Conservation (phyloP, 1,140 invertebrate species). For the Ylistrum balloti region DNA sequence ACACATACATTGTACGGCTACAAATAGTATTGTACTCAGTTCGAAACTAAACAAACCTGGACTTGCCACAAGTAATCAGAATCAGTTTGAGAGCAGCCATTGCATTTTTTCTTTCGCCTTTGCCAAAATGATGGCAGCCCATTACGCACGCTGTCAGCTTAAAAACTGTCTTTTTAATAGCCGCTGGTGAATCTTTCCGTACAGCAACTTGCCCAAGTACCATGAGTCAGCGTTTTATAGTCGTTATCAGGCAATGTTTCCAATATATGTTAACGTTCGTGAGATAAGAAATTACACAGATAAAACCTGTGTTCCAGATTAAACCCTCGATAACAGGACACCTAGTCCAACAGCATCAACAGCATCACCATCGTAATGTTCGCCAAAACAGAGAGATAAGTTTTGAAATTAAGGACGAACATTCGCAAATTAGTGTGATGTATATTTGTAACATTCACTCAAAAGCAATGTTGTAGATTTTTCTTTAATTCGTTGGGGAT, state of each 20-base stretch:
- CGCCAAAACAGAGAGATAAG: no score
- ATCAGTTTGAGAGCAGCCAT: background rate
- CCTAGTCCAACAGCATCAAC: no score
- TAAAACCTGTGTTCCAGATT: background rate
- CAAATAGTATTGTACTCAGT: background rate
- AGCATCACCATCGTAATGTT: no score
- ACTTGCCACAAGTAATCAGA: background rate
- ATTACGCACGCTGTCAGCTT: background rate
- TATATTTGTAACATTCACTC: no score
- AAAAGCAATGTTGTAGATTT: no score
- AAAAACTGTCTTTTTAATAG: background rate
- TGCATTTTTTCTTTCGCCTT: background rate
- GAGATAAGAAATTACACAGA: conserved; percentile 3
- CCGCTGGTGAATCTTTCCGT: background rate
- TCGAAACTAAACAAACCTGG: background rate
- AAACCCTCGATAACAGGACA: background rate
- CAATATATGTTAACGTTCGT: background rate
- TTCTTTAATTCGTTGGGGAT: no score
- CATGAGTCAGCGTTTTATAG: background rate
- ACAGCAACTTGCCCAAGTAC: background rate
- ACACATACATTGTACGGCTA: background rate
- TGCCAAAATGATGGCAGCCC: background rate
- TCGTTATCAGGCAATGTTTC: background rate
- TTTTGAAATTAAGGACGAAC: no score
- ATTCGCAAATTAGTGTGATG: no score